A percentile compares a stretch with the other conserved stretches of the same genome.
Conservation (phyloP, 1,140 invertebrate genomes). For the Cataglyphis hispanica region DNA sequence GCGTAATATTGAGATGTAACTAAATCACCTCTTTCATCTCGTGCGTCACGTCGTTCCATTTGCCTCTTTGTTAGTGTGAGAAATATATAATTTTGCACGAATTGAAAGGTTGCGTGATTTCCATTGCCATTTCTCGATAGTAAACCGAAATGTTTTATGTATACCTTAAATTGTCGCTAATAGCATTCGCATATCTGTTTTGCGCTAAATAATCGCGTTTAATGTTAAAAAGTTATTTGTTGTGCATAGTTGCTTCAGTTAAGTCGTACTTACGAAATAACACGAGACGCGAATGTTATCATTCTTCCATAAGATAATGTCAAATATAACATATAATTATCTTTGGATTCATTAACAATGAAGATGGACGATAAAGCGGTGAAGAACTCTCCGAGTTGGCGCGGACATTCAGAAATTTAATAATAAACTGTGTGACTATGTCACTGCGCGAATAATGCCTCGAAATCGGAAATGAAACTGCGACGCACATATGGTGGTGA, state of each 20-base stretch:
- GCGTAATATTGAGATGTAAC: constrained; percentile 57
- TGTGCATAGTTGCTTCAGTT: neutral
- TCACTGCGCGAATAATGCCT: neutral
- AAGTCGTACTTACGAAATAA: neutral
- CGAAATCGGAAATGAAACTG: constrained; percentile 26
- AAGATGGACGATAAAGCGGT: neutral
- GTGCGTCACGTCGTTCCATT: constrained; percentile 11
- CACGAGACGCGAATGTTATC: neutral
- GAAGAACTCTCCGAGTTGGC: neutral
- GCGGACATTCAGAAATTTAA: constrained; percentile 4
- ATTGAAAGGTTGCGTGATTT: neutral
- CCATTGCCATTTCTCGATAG: neutral
- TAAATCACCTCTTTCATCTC: constrained; percentile 46
- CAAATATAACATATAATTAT: neutral
- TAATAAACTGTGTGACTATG: neutral
- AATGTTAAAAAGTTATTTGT: neutral
- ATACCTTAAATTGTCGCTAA: neutral
- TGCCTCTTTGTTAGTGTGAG: neutral
- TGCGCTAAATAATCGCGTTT: neutral
- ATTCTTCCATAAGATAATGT: neutral
- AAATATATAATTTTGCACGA: constrained; percentile 29
- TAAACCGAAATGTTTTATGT: neutral
- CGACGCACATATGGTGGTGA: neutral
- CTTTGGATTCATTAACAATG: neutral
- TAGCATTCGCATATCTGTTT: neutral